Evolutionary conservation across 2,797 vertebrate species (phyloP), one percentile per base, ranked within the genome.

Genomic region (Sebastes alutus): DNA sequence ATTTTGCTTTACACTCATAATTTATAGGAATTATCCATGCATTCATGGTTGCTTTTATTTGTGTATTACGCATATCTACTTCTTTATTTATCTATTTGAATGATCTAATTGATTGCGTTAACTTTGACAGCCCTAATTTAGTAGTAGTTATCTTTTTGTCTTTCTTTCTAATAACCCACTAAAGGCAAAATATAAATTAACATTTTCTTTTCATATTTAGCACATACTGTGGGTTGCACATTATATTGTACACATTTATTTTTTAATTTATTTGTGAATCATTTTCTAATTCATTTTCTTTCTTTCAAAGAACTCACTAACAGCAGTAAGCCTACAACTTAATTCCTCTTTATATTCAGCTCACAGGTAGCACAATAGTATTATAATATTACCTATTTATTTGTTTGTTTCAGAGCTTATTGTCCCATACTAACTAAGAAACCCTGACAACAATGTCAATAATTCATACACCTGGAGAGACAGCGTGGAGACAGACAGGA

Each of bases 31-130:
- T 38, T 38, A 38, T 38, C 35, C 12, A 38, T 38, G 12, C 12
- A 38, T 38, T 38, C 12, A 13, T 38, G 35, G 35, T 38, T 38
- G 35, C 35, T 0, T 38, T 38, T 38, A 38, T 38, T 38, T 0
- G 35, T 0, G 35, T 38, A 38, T 38, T 38, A 38, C 5, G 0
- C 13, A 38, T 38, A 38, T 38, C 0, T 38, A 38, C 12, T 35
- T 35, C 33, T 35, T 38, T 38, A 38, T 38, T 38, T 38, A 38
- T 38, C 35, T 38, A 38, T 38, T 38, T 38, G 12, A 38, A 38
- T 38, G 13, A 13, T 14, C 12, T 38, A 38, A 35, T 35, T 35
- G 10, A 35, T 35, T 38, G 5, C 33, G 33, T 35, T 35, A 35
- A 35, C 33, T 35, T 35, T 13, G 33, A 35, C 11, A 35, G 33